Percentiles rank a stretch among this genome's conserved stretches.
These are phyloP conservation scores for Trochalopteron elliotii DNA, from an alignment of 2,113 vertebrate species.

Conservation along the genomic window DNA sequence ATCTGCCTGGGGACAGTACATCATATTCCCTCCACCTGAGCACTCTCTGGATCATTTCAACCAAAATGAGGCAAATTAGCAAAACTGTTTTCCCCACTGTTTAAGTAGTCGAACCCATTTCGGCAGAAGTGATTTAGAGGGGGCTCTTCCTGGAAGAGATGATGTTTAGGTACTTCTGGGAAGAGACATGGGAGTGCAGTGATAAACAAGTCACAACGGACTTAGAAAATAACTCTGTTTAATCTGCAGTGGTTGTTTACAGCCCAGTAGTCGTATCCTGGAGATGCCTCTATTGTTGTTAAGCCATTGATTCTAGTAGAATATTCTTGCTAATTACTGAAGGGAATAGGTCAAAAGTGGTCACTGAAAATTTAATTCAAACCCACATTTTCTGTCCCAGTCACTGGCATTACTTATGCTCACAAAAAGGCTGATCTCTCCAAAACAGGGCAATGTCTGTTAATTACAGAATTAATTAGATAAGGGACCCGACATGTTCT, in stretches of 20 bases:
- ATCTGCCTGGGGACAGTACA: neutral
- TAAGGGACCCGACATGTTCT: neutral
- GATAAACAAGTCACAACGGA: neutral
- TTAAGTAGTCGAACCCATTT: neutral
- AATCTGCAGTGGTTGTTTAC: neutral
- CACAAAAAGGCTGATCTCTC: constrained; percentile 14
- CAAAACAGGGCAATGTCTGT: constrained; percentile 1
- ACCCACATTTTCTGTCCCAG: neutral
- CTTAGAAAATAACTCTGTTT: neutral
- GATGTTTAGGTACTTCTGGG: neutral
- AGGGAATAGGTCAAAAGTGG: neutral
- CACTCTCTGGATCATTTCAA: neutral
- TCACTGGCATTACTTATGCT: neutral
- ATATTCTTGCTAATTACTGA: constrained; percentile 9
- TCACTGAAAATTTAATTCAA: constrained; percentile 7
- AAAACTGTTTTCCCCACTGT: neutral
- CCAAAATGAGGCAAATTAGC: neutral
- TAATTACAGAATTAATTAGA: constrained; percentile 55
- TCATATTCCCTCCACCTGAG: neutral
- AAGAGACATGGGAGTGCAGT: neutral
- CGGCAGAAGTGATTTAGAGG: neutral
- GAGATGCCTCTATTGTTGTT: neutral
- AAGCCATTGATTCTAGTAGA: neutral
- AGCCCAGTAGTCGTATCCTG: neutral
- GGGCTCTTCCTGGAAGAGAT: neutral